Evolutionary conservation across 2,113 vertebrate genomes (phyloP), one percentile per base, ranked within the genome.

Genomic region (Lutjanus erythropterus): DNA sequence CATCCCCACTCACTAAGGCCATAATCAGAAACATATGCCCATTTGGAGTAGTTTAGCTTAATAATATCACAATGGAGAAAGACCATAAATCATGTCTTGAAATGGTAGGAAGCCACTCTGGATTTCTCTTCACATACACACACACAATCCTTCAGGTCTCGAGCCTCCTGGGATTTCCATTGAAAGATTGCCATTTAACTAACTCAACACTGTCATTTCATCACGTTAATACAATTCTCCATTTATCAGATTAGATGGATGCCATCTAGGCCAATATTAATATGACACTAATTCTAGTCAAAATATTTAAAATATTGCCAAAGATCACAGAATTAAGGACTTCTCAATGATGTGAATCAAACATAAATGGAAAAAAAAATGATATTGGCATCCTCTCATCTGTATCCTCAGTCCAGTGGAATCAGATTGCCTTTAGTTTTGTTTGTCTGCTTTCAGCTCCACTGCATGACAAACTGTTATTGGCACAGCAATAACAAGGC

Each of bases 401-500:
- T 90, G 88, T 70, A 53, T 84, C 83, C 78, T 84, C 85, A 86
- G 83, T 93, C 74, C 84, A 88, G 65, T 84, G 72, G 87, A 93
- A 90, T 92, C 86, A 86, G 69, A 90, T 90, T 81, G 91, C 92
- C 91, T 82, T 93, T 83, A 89, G 93, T 92, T 92, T 86, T 90
- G 90, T 94, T 93, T 93, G 88, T 93, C 88, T 88, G 73, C 87
- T 94, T 92, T 93, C 90, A 89, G 92, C 89, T 81, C 88, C 90
- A 85, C 90, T 92, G 88, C 93, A 86, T 88, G 91, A 94, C 94
- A 94, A 94, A 95, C 92, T 93, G 92, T 93, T 93, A 89, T 93
- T 95, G 93, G 92, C 92, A 94, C 91, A 93, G 91, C 76, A 85
- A 87, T 91, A 94, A 93, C 88, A 88, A 88, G 92, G 91, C 91